These are phyloP conservation scores for Paramormyrops hopkinsi DNA, from an alignment of 2,797 vertebrate genomes.

Conservation along the genomic window DNA sequence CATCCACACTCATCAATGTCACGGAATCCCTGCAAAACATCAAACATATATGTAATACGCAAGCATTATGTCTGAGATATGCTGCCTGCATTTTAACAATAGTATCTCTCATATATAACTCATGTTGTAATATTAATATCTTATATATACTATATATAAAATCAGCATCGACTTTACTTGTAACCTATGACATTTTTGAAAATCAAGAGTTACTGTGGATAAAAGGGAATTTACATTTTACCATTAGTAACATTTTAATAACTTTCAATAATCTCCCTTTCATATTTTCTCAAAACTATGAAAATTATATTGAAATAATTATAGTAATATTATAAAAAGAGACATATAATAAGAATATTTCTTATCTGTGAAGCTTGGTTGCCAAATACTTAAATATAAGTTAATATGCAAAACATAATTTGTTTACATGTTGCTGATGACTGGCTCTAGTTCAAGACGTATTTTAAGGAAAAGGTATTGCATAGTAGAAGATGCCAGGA, in stretches of 20 bases:
- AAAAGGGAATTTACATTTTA: not conserved
- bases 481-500: not conserved
- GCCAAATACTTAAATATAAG: not conserved
- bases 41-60: not conserved
- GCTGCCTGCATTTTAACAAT: not conserved
- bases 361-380: not conserved
- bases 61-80: conserved; percentile 7
- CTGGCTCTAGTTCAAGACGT: not conserved
- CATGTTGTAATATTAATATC: not conserved
- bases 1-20: not conserved
- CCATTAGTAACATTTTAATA: not conserved
- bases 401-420: not conserved
- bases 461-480: not conserved
- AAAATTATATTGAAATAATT: not conserved
- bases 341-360: not conserved
- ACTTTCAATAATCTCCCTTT: not conserved
- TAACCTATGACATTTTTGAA: not conserved
- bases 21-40: not conserved
- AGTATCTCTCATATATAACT: not conserved
- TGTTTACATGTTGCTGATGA: not conserved
- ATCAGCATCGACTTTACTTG: not conserved
- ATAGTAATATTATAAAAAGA: not conserved
- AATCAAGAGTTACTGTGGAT: not conserved
- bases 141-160: not conserved
- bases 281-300: not conserved